Base-by-base conservation (phyloP, 53 echinoderm and acorn worm genomes). In the Zoroaster sp. region DNA sequence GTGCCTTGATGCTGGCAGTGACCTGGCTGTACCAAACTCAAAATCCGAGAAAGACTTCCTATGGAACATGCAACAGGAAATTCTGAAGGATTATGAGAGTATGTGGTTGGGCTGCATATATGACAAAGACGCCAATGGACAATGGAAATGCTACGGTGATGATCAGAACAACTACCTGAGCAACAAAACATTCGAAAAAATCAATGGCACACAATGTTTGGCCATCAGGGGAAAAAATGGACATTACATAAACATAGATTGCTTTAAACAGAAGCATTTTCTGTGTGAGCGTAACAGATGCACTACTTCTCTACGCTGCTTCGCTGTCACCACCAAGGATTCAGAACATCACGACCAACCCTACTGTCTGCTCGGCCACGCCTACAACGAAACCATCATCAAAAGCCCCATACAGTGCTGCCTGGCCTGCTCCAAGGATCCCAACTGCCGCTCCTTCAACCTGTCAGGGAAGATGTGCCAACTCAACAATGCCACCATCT, bases 321-420 rank as follows among this genome's bases (percentile, higher is more conserved):
- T 36, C 49, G 35, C 54, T 15, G 77, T 53, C 54, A 20, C 5
- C 32, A 35, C 20, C 52, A 18, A 15, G 11, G 54, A 77, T 77
- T 51, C 77, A 8, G 41, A 4, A 35, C 77, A 77, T 77, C 77
- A 77, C 25, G 55, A 35, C 54, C 15, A 23, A 77, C 32, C 54
- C 51, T 71, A 35, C 38, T 77, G 77, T 53, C 77, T 77, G 9
- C 54, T 34, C 38, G 54, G 37, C 77, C 77, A 77, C 77, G 18
- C 77, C 53, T 77, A 18, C 77, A 77, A 77, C 51, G 66, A 65
- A 66, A 65, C 66, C 38, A 13, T 31, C 66, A 25, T 42, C 40
- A 59, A 80, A 41, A 80, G 5, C 66, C 80, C 80, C 32, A 80
- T 66, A 15, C 80, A 80, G 42, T 80, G 80, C 80, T 80, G 80